phyloP scores from a whole-genome alignment of 2,797 vertebrate genomes.

The Mormyrops boulengeri region DNA sequence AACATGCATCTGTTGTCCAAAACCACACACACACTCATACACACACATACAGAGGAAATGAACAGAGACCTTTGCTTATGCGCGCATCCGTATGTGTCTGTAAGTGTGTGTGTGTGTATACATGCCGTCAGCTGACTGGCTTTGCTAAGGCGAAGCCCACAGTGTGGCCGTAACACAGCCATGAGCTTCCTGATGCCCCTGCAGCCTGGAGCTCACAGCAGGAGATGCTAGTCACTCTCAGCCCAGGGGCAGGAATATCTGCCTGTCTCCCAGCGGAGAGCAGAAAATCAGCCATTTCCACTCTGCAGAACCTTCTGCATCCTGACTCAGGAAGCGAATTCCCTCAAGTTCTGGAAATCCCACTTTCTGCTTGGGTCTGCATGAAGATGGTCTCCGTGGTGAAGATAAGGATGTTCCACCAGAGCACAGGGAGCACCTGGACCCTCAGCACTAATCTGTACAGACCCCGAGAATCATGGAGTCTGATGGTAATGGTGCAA shows the following conservation, averaged over 20 bases:
- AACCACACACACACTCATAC: background rate
- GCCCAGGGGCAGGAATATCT: slow-evolving; percentile 36
- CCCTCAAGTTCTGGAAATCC: slow-evolving; percentile 29
- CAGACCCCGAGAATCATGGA: background rate
- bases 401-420: background rate
- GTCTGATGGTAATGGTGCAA: background rate
- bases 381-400: background rate
- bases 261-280: background rate
- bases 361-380: slow-evolving; percentile 10
- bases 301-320: slow-evolving; percentile 28
- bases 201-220: background rate
- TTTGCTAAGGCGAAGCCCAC: background rate
- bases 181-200: background rate
- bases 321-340: slow-evolving; percentile 33
- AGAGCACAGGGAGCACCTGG: background rate
- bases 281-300: slow-evolving; percentile 10
- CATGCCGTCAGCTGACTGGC: background rate
- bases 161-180: background rate
- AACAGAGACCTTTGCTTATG: background rate
- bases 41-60: background rate
- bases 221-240: slow-evolving; percentile 17
- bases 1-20: background rate
- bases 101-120: background rate
- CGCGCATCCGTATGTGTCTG: slow-evolving; percentile 4
- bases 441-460: background rate